phyloP scores from a whole-genome alignment of 2,797 vertebrate genomes.

The Eospalax fontanierii region DNA sequence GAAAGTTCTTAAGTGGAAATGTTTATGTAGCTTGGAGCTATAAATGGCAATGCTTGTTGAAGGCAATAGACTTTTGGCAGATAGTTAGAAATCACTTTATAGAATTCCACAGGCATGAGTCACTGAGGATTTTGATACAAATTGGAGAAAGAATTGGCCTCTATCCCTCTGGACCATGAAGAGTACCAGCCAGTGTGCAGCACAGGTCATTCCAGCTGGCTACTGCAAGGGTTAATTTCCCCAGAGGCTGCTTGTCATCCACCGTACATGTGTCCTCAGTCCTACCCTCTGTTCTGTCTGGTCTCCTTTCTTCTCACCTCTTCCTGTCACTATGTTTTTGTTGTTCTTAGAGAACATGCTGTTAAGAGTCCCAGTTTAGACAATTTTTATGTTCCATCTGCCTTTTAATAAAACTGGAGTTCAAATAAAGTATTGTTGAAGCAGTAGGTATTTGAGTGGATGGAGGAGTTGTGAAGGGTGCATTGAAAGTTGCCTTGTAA shows the following conservation, averaged over 20 bases:
- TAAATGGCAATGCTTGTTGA: slow-evolving; percentile 44
- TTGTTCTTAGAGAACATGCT: slow-evolving; percentile 24
- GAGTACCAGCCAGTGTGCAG: neutral
- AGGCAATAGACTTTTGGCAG: slow-evolving; percentile 46
- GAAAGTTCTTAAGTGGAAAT: slow-evolving; percentile 57
- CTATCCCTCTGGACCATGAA: neutral
- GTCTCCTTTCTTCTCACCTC: neutral
- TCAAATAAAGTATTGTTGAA: neutral
- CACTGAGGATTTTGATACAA: neutral
- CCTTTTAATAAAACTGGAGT: neutral
- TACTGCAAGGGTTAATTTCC: neutral
- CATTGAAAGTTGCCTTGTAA: neutral
- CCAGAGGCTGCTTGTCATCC: neutral
- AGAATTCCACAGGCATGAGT: neutral
- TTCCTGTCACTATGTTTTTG: slow-evolving; percentile 3
- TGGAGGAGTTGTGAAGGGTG: neutral
- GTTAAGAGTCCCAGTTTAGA: neutral
- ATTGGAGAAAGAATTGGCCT: neutral
- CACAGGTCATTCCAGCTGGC: no score
- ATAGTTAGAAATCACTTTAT: slow-evolving; percentile 38
- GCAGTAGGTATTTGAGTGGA: neutral
- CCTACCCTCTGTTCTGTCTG: neutral
- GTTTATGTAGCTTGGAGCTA: slow-evolving; percentile 60
- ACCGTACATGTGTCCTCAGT: neutral
- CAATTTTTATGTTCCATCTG: neutral